Evolutionary conservation across 2,888 invertebrate genomes (phyloP).

Genomic region (Nomada hirtipes): DNA sequence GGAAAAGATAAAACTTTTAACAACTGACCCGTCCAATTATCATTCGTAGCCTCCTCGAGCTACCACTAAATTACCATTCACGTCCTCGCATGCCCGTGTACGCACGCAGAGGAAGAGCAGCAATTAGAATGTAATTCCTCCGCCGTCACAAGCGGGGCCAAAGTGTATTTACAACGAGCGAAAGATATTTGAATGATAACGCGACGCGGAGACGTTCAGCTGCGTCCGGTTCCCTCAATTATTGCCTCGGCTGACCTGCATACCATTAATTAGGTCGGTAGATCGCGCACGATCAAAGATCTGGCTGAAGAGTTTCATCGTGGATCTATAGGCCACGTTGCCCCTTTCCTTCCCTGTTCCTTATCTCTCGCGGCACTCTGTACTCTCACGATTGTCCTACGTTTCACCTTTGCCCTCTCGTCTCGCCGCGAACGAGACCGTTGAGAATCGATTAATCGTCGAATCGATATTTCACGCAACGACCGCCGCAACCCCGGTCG

Average conservation of each 20-base stretch:
- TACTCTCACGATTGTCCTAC: slow-evolving; percentile 59
- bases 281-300: slow-evolving; percentile 57
- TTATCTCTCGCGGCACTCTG: slow-evolving; percentile 39
- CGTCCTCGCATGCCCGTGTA: too few relatives aligned
- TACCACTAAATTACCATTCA: slow-evolving; percentile 17
- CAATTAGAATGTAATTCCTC: slow-evolving; percentile 32
- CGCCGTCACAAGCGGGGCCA: background rate
- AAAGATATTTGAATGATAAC: slow-evolving; percentile 47
- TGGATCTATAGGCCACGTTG: slow-evolving; percentile 20
- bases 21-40: background rate
- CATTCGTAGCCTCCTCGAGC: background rate
- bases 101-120: background rate
- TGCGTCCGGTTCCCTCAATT: slow-evolving; percentile 61
- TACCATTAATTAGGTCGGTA: slow-evolving; percentile 67
- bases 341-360: slow-evolving; percentile 25
- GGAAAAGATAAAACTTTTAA: background rate
- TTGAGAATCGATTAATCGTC: slow-evolving; percentile 68
- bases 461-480: slow-evolving; percentile 60
- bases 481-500: slow-evolving; percentile 11
- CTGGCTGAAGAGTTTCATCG: slow-evolving; percentile 45
- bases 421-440: slow-evolving; percentile 56
- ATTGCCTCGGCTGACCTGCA: slow-evolving; percentile 58
- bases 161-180: slow-evolving; percentile 8
- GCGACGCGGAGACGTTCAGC: slow-evolving; percentile 33
- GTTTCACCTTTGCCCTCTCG: slow-evolving; percentile 42